Evolutionary conservation across 2,888 invertebrate species (phyloP).

Genomic region (Limnephilus lunatus): DNA sequence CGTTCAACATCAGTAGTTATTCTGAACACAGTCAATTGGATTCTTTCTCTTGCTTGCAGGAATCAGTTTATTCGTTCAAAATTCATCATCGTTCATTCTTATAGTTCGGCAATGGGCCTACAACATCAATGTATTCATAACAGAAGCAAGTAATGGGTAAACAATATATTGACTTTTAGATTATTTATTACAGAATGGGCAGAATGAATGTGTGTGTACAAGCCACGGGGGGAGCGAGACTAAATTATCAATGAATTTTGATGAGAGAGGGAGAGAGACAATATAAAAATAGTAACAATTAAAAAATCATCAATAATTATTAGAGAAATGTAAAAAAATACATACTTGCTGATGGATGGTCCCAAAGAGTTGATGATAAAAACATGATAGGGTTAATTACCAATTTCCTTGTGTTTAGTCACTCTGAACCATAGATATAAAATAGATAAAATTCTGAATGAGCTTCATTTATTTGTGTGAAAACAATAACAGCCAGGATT

Average conservation of each 20-base stretch:
- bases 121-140: not conserved
- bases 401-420: not conserved
- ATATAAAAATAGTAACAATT: not conserved
- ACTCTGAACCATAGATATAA: not conserved
- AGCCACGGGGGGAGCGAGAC: not conserved
- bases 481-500: too few relatives aligned
- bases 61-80: not conserved
- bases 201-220: not conserved
- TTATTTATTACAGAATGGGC: not conserved
- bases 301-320: not conserved
- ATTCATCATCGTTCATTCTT: not conserved
- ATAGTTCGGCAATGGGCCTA: not conserved
- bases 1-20: not conserved
- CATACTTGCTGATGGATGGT: not conserved
- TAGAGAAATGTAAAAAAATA: not conserved
- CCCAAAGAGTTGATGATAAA: slow-evolving; percentile 2
- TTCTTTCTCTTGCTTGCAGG: not conserved
- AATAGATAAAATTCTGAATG: not conserved
- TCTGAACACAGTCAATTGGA: not conserved
- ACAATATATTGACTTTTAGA: not conserved
- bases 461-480: too few relatives aligned
- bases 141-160: not conserved
- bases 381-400: not conserved
- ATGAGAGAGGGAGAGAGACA: not conserved
- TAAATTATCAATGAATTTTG: slow-evolving; percentile 2